Base-by-base conservation (phyloP, 1,140 invertebrate species). In the Plectus sambesii region DNA sequence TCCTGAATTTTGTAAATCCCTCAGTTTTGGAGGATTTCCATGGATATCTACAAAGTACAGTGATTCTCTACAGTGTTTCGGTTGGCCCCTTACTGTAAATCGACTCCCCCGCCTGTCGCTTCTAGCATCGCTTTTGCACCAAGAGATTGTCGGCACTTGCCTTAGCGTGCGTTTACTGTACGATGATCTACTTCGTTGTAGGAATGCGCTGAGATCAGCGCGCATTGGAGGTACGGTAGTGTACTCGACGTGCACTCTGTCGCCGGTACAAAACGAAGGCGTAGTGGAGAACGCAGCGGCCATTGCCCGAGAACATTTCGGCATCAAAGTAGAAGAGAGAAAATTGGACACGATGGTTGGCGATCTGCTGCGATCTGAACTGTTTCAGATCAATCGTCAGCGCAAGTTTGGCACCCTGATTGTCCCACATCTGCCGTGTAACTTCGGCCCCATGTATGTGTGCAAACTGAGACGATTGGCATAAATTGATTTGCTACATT, bases 241-340 rank as follows among this genome's bases (percentile, higher is more conserved):
- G 3, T 98, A 98, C 72, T 87, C 86, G 4, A 97, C 92, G 2
- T 96, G 89, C 68, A 81, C 85, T 0, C 74, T 97, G 22, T 90
- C 87, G 55, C 88, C 90, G 2, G 78, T 88, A 43, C 90, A 98
- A 74, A 98, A 98, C 73, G 92, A 97, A 72, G 86, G 86, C 2
- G 87, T 93, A 0, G 81, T 97, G 0, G 82, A 89, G 63, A 80
- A 85, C 73, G 81, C 85, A 2, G 12, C 81, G 81, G 63, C 76
- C 74, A 52, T 77, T 80, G 22, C 84, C 79, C 71, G 77, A 81
- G 56, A 78, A 82, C 51, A 76, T 77, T 70, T 73, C 26, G 63
- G 76, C 50, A 69, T 79, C 49, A 56, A 73, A 27, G 70, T 76
- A 4, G 59, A 74, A 74, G 62, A 46, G 69, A 83, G 81, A 57